Evolutionary conservation across 2,888 invertebrate species (phyloP).

Genomic region (Euzophera pinguis): DNA sequence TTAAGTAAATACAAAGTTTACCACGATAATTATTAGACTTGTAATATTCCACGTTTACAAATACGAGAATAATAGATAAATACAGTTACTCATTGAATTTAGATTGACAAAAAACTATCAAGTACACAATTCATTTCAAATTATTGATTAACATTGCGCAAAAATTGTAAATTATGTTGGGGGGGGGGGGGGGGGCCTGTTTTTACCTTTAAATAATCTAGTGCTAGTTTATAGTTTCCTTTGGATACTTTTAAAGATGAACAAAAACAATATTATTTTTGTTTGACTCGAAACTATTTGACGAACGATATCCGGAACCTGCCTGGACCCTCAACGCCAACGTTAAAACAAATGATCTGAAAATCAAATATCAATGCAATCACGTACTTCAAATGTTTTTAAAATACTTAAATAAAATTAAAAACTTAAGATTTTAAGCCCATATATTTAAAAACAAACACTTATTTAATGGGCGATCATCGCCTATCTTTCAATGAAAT

Average conservation of each 20-base stretch:
- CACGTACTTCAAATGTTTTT: conserved; percentile 21
- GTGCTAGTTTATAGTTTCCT: not conserved
- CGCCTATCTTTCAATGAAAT: too few relatives aligned
- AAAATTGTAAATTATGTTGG: too few relatives aligned
- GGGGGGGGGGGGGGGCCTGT: too few relatives aligned
- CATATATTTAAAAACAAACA: too few relatives aligned
- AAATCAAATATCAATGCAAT: conserved; percentile 54
- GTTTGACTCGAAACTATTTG: not conserved
- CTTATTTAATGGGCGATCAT: too few relatives aligned
- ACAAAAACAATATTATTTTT: not conserved
- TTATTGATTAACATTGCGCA: too few relatives aligned
- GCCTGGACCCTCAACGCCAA: conserved; percentile 44
- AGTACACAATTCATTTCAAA: too few relatives aligned
- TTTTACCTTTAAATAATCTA: not conserved
- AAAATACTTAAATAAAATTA: not conserved
- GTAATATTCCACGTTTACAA: not conserved
- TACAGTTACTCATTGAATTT: not conserved
- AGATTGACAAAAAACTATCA: not conserved
- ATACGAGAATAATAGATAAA: not conserved
- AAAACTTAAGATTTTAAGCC: too few relatives aligned
- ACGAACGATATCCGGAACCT: conserved; percentile 22
- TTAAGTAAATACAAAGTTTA: conserved; percentile 6
- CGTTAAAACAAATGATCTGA: conserved; percentile 51
- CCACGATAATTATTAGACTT: not conserved
- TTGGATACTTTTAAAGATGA: not conserved